These are phyloP conservation scores for Sebastiscus albofasciatus DNA, from an alignment of 2,797 vertebrate genomes.

Conservation along the genomic window DNA sequence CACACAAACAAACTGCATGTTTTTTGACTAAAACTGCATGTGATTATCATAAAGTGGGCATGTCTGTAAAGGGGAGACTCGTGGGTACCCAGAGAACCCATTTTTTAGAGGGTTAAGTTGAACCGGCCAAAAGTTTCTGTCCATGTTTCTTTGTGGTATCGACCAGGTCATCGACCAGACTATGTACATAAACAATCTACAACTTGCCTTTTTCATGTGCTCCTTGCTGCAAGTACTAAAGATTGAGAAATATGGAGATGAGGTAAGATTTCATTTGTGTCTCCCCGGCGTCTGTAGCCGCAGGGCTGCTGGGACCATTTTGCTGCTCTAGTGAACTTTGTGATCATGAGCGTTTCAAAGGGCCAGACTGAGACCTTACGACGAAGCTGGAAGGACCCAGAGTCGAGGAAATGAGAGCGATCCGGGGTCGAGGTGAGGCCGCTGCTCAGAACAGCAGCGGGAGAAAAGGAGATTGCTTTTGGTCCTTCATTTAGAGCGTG, in stretches of 20 bases:
- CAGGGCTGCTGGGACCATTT: constrained; percentile 42
- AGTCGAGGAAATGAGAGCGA: constrained; percentile 58
- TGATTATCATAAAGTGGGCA: too few species aligned
- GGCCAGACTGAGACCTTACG: constrained; percentile 36
- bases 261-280: background rate
- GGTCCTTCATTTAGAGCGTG: constrained; percentile 32
- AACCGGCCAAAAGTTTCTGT: background rate
- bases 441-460: constrained; percentile 26
- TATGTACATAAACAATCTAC: background rate
- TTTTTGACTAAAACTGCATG: too few species aligned
- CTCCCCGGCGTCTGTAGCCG: background rate
- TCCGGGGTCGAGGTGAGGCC: constrained; percentile 60
- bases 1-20: too few species aligned
- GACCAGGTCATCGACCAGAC: background rate
- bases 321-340: constrained; percentile 57
- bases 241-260: background rate
- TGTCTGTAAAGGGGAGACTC: too few species aligned
- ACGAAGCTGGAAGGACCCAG: constrained; percentile 20
- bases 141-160: background rate
- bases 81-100: too few species aligned
- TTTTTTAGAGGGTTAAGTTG: background rate
- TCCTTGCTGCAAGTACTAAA: background rate
- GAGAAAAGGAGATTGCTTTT: constrained; percentile 58
- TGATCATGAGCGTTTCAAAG: constrained; percentile 60
- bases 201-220: background rate